A percentile compares a stretch with the other conserved stretches of the same genome.
Conservation (phyloP, 2,797 vertebrate species). For the Numenius phaeopus region DNA sequence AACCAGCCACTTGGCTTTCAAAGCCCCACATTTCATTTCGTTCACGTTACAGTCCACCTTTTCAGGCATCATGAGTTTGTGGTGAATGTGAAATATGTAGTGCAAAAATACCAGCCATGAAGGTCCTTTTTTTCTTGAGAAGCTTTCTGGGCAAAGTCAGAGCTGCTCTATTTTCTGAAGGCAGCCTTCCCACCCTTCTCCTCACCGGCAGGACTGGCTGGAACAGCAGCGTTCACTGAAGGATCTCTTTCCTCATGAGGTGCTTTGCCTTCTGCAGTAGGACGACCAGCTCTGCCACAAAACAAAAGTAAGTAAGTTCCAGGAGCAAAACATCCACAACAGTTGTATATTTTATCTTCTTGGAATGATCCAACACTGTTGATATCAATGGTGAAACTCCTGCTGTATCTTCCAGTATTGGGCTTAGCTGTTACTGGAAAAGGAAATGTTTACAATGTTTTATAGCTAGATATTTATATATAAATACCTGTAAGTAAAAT, state of each 20-base stretch:
- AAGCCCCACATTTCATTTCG: neutral
- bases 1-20: neutral
- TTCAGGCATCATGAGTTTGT: neutral
- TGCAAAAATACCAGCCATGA: neutral
- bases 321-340: neutral
- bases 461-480: neutral
- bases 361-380: neutral
- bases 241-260: neutral
- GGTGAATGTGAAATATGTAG: slow-evolving; percentile 7
- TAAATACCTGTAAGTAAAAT: neutral
- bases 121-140: neutral
- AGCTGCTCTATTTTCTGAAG: neutral
- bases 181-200: neutral
- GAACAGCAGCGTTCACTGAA: neutral
- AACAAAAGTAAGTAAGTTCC: neutral
- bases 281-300: neutral
- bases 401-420: neutral
- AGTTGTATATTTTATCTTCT: neutral
- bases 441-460: neutral
- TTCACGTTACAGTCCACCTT: neutral
- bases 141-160: neutral
- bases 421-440: neutral
- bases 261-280: neutral
- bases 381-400: neutral
- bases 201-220: neutral